Evolutionary conservation across 2,113 vertebrate species (phyloP), one percentile per base, ranked within the genome.

Genomic region (Brienomyrus brachyistius): DNA sequence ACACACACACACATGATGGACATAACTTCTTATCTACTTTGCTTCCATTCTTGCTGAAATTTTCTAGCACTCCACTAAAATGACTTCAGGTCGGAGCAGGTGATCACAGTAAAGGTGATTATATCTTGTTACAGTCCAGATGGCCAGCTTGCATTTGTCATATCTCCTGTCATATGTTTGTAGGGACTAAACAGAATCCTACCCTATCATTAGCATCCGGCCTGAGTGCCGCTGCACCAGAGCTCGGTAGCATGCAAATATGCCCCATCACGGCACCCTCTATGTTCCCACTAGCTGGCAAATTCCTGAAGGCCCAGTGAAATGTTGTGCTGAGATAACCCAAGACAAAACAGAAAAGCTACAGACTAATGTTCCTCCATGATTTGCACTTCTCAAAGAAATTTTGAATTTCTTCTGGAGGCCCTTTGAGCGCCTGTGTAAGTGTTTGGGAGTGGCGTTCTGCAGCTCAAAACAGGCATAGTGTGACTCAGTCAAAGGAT

Each of bases 1-100:
- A 85, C 90, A 27, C 56, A 89, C 40, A 89, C 83, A 89, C 82
- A 47, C 88, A 87, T 40, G 13, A 74, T 27, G n/a, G 31, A 62
- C 86, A 52, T 35, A 19, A 43, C 74, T 77, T 77, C 31, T 43
- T 80, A 40, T 80, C 74, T 43, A 19, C 27, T 80, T 77, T 88
- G 48, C 59, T 88, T 27, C 45, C 23, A 50, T 47, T 88, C 47
- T 50, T 21, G 66, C 66, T 80, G 74, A 15, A 80, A 80, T 88
- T 88, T 52, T 66, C 88, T 50, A 40, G 62, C 9, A 35, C 31
- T 88, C n/a, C 47, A 52, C 66, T 88, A 13, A 86, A 86, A 27
- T 86, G 48, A 66, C 74, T 43, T 88, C 43, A 88, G 87, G 4
- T 27, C 40, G 5, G 40, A n/a, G n/a, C 54, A 47, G 23, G 10